Conservation (phyloP, 1,140 invertebrate genomes). For the Drosophila pectinifera region DNA sequence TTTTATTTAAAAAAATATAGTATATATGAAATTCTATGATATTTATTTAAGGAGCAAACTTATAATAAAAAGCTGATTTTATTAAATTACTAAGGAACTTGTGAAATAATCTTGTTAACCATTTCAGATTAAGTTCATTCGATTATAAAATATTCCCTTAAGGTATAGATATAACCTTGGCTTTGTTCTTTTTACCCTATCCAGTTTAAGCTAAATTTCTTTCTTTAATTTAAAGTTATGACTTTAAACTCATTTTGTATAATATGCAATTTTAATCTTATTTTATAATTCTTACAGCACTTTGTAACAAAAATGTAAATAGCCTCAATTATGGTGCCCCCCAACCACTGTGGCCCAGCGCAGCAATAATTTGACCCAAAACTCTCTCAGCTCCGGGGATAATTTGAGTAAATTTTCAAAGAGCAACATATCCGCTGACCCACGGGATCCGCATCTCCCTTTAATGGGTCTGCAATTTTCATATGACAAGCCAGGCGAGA, state of each 20-base stretch:
- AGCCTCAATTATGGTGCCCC: slow-evolving; percentile 14
- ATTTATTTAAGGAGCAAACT: too few species aligned
- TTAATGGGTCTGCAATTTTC: slow-evolving; percentile 73
- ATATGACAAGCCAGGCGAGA: slow-evolving; percentile 66
- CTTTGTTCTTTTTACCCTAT: neutral
- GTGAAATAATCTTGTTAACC: too few species aligned
- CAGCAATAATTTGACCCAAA: slow-evolving; percentile 43
- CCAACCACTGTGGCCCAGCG: slow-evolving; percentile 18
- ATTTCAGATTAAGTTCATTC: neutral
- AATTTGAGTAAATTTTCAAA: slow-evolving; percentile 72
- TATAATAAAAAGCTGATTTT: too few species aligned
- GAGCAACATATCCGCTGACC: slow-evolving; percentile 73
- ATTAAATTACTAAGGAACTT: too few species aligned
- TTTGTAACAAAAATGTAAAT: slow-evolving; percentile 25
- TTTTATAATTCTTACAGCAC: slow-evolving; percentile 12
- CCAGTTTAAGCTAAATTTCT: too few species aligned
- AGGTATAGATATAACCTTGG: neutral
- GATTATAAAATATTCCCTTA: too few species aligned
- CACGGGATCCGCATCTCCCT: slow-evolving; percentile 42
- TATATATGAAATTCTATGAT: neutral
- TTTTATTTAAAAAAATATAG: neutral
- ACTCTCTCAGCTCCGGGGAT: slow-evolving; percentile 35
- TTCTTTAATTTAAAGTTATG: slow-evolving; percentile 1
- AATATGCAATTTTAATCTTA: neutral
- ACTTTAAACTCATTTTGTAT: neutral